Conservation (phyloP, 2,888 invertebrate genomes). For the Sphaerophoria rueppellii region DNA sequence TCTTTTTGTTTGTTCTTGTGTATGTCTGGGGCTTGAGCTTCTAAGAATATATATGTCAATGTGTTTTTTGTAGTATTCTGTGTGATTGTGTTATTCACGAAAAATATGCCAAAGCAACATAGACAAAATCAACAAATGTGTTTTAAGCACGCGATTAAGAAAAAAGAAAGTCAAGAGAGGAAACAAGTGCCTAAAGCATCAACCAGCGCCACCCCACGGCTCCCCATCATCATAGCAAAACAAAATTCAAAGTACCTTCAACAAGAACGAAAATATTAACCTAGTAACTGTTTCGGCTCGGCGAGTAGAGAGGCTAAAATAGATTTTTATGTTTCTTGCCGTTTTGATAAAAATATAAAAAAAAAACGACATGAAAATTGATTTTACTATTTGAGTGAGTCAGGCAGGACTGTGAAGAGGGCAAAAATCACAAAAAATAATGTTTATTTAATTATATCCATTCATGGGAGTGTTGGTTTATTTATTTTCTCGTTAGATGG, state of each 20-base stretch:
- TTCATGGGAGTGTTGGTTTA: constrained; percentile 30
- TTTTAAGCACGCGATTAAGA: constrained; percentile 60
- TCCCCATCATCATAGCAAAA: neutral
- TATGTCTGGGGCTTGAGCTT: neutral
- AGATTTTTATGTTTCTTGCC: constrained; percentile 62
- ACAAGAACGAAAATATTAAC: constrained; percentile 22
- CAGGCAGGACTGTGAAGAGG: neutral
- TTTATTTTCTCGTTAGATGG: neutral
- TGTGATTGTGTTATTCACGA: neutral
- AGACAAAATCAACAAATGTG: constrained; percentile 51
- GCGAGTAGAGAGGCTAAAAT: constrained; percentile 35
- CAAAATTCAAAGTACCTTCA: no score
- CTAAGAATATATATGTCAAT: neutral
- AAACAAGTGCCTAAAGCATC: neutral
- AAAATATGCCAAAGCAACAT: constrained; percentile 38
- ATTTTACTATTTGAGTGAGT: constrained; percentile 50
- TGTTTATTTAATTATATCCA: constrained; percentile 54
- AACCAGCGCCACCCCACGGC: constrained; percentile 14
- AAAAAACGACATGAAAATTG: constrained; percentile 54
- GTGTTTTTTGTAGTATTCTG: neutral
- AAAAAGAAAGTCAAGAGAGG: constrained; percentile 4
- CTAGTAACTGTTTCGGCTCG: constrained; percentile 31
- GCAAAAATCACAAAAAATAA: constrained; percentile 2
- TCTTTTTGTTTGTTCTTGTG: neutral
- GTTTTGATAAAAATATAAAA: constrained; percentile 55